These are phyloP conservation scores for Cherax quadricarinatus DNA, from an alignment of 1,140 invertebrate genomes.

Conservation along the genomic window DNA sequence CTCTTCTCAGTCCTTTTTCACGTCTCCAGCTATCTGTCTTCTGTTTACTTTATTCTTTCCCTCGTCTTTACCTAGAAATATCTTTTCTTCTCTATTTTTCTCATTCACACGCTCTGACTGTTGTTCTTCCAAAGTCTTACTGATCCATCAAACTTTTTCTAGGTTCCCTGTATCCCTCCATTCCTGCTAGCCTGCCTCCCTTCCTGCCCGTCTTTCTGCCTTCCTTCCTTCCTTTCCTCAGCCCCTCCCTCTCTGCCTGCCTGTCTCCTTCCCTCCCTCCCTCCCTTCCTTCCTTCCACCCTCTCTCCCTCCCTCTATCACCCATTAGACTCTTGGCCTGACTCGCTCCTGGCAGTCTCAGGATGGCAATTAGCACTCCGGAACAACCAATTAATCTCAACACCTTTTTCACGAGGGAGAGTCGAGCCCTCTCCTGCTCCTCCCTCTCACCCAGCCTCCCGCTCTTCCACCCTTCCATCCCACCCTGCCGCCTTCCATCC, in stretches of 20 bases:
- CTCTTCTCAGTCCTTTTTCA: not conserved
- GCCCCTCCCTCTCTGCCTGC: not conserved
- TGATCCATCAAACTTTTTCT: too few relatives aligned
- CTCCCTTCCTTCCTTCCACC: not conserved
- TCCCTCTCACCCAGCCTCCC: not conserved
- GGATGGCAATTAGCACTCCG: slow-evolving; percentile 30
- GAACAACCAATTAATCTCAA: slow-evolving; percentile 35
- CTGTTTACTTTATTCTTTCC: not conserved
- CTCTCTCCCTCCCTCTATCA: not conserved
- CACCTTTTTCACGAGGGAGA: not conserved
- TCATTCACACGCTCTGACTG: not conserved
- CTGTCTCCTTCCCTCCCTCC: not conserved
- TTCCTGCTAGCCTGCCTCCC: too few relatives aligned
- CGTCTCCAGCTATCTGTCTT: not conserved
- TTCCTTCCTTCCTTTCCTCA: too few relatives aligned
- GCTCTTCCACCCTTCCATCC: not conserved
- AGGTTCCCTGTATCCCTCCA: too few relatives aligned
- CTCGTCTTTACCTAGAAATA: not conserved
- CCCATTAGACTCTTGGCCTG: not conserved
- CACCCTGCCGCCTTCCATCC: not conserved
- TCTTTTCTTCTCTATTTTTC: not conserved
- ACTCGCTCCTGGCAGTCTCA: slow-evolving; percentile 17
- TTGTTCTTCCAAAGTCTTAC: not conserved
- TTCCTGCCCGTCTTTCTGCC: too few relatives aligned
- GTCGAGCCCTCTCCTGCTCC: not conserved